Evolutionary conservation across 2,797 vertebrate species (phyloP).

Genomic region (Poeciliopsis turneri): DNA sequence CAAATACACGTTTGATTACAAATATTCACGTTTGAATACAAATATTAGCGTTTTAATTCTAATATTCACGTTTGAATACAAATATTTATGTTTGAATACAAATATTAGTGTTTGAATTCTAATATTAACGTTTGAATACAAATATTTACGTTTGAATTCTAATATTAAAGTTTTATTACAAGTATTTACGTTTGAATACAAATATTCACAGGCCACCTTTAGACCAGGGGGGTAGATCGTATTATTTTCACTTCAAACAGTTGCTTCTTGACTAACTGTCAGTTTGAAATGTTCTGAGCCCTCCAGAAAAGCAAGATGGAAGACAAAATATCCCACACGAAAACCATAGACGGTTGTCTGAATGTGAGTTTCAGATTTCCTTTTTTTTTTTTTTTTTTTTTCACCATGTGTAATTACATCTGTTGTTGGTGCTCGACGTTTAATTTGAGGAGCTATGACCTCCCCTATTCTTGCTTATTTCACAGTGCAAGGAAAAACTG

Average conservation of each 20-base stretch:
- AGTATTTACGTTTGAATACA: neutral
- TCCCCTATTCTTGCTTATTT: neutral
- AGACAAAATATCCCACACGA: neutral
- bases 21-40: too few species aligned
- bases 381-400: neutral
- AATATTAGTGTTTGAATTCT: too few species aligned
- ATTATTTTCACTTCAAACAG: neutral
- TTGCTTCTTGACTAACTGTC: neutral
- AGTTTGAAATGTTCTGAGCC: neutral
- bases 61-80: too few species aligned
- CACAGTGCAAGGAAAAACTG: neutral
- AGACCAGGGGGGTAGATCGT: neutral
- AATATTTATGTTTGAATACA: too few species aligned
- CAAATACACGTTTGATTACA: too few species aligned
- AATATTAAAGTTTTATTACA: too few species aligned
- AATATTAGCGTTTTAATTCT: too few species aligned
- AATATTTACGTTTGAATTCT: too few species aligned
- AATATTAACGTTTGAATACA: too few species aligned
- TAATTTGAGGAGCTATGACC: neutral
- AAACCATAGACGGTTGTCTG: neutral
- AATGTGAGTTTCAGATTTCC: neutral
- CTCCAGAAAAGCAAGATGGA: neutral
- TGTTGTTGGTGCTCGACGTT: neutral
- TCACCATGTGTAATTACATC: neutral
- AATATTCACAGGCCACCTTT: neutral